Conservation (phyloP, 2,797 vertebrate genomes). For the Danio albolineatus region DNA sequence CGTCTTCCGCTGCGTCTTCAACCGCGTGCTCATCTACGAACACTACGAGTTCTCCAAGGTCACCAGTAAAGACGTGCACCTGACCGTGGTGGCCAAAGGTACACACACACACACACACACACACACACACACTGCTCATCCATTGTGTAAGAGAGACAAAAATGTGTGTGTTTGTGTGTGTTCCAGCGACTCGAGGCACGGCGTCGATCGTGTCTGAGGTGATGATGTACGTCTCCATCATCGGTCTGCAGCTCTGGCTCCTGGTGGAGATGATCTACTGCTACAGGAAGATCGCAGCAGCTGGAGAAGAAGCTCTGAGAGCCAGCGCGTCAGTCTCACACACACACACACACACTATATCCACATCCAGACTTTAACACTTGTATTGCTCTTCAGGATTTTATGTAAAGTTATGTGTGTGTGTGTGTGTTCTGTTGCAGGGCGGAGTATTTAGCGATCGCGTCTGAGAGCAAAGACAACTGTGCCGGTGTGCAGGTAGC, state of each 20-base stretch:
- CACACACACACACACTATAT: not conserved
- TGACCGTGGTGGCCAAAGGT: conserved; percentile 88
- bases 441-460: conserved; percentile 91
- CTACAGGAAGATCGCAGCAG: conserved; percentile 88
- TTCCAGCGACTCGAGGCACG: conserved; percentile 81
- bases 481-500: conserved; percentile 84
- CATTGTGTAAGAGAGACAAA: no score
- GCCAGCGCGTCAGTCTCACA: conserved; percentile 86
- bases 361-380: no score
- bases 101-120: not conserved
- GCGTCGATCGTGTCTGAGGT: conserved; percentile 92
- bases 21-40: conserved; percentile 81
- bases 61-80: conserved; percentile 79
- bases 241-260: conserved; percentile 91
- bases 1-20: conserved; percentile 83
- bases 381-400: no score
- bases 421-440: conserved; percentile 68
- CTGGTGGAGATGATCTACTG: conserved; percentile 94
- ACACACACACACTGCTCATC: no score
- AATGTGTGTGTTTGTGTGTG: no score
- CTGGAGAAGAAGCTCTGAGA: conserved; percentile 86
- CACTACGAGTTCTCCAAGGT: conserved; percentile 76
- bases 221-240: conserved; percentile 94
- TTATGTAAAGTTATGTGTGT: no score
- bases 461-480: conserved; percentile 91